A percentile compares a stretch with the other conserved stretches of the same genome.
Evolutionary conservation across 1,140 invertebrate species (phyloP).

Genomic region (Euschistus heros): DNA sequence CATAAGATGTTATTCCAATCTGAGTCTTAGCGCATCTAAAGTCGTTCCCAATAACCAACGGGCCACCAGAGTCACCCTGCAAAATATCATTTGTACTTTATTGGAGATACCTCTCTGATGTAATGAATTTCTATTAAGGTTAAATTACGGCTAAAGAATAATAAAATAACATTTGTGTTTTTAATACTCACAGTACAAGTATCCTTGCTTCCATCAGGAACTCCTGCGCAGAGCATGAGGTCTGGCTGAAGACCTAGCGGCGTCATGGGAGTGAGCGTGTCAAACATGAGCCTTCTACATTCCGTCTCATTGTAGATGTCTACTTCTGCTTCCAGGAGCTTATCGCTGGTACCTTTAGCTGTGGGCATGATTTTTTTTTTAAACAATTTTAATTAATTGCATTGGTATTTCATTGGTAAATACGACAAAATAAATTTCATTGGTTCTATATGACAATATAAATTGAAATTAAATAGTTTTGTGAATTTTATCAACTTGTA

Average conservation of each 20-base stretch:
- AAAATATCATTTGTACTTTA: background rate
- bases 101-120: no score
- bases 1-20: slow-evolving; percentile 43
- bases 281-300: slow-evolving; percentile 6
- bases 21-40: slow-evolving; percentile 40
- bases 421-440: no score
- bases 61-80: slow-evolving; percentile 44
- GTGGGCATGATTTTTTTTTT: no score
- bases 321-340: slow-evolving; percentile 19
- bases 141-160: no score
- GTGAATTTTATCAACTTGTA: no score
- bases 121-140: no score
- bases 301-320: slow-evolving; percentile 4
- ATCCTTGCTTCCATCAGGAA: slow-evolving; percentile 52
- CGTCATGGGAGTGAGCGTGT: background rate
- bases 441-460: no score
- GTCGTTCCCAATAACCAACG: slow-evolving; percentile 32
- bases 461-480: no score
- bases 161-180: no score
- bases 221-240: slow-evolving; percentile 60
- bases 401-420: no score
- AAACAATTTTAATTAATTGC: no score
- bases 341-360: slow-evolving; percentile 10
- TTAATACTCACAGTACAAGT: slow-evolving; percentile 34
- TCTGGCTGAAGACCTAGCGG: slow-evolving; percentile 28